These are phyloP conservation scores for Microctenopoma stevenorrisi DNA, from an alignment of 2,797 vertebrate genomes.

Conservation along the genomic window DNA sequence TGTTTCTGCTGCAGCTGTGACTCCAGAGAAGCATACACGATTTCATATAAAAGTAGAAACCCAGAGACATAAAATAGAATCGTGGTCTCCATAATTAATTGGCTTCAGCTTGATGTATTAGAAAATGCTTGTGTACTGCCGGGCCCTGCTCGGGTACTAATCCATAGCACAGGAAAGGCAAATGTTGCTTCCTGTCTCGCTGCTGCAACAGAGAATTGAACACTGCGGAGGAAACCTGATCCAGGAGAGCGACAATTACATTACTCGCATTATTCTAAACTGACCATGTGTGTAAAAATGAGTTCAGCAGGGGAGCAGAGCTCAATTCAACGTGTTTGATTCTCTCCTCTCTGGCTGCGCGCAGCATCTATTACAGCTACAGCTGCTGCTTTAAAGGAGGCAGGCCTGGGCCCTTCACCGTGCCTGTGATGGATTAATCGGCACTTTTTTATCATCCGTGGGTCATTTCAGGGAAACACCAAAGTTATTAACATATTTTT, in stretches of 20 bases:
- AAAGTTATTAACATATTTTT: slow-evolving; percentile 9
- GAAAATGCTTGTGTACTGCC: slow-evolving; percentile 40
- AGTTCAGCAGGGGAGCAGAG: slow-evolving; percentile 27
- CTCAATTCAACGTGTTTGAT: slow-evolving; percentile 40
- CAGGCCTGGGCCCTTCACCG: slow-evolving; percentile 22
- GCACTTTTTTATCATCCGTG: slow-evolving; percentile 8
- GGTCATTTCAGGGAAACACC: slow-evolving; percentile 21
- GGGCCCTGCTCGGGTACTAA: slow-evolving; percentile 24
- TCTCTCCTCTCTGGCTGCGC: slow-evolving; percentile 32
- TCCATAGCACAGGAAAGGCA: slow-evolving; percentile 65
- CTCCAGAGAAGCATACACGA: slow-evolving; percentile 9
- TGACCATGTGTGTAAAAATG: slow-evolving; percentile 39
- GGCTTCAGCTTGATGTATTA: slow-evolving; percentile 39
- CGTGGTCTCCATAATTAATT: slow-evolving; percentile 62
- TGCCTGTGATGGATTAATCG: slow-evolving; percentile 18
- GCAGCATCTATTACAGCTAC: slow-evolving; percentile 10
- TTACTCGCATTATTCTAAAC: slow-evolving; percentile 59
- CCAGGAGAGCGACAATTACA: slow-evolving; percentile 47
- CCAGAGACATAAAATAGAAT: slow-evolving; percentile 40
- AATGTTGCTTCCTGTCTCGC: slow-evolving; percentile 45
- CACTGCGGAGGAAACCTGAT: slow-evolving; percentile 34
- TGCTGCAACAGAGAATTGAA: slow-evolving; percentile 31
- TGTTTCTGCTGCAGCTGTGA: neutral
- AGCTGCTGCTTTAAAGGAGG: too few species aligned
- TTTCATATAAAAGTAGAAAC: slow-evolving; percentile 48